phyloP scores from a whole-genome alignment of 2,113 vertebrate genomes.

The Melanocharis versteri region DNA sequence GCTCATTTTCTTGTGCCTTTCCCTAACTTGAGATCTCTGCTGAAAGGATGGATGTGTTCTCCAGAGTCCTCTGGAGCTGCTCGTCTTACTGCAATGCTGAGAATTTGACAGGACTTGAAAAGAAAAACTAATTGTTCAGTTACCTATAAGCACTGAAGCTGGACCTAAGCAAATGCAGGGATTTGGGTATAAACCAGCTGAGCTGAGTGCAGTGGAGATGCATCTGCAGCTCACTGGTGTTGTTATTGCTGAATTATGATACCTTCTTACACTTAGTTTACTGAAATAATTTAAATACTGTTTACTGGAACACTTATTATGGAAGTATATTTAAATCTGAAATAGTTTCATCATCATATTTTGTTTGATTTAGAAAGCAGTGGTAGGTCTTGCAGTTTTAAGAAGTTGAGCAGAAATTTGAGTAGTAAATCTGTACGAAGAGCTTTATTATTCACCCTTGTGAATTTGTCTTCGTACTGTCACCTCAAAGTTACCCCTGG shows the following conservation, averaged over 20 bases:
- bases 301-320: neutral
- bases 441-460: neutral
- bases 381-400: neutral
- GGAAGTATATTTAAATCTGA: neutral
- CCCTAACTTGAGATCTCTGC: neutral
- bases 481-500: neutral
- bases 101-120: neutral
- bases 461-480: neutral
- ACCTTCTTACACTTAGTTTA: neutral
- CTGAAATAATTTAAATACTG: neutral
- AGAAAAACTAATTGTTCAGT: neutral
- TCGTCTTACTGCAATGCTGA: neutral
- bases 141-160: neutral
- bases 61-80: neutral
- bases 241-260: neutral
- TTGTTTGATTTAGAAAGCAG: neutral
- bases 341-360: neutral
- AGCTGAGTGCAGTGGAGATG: neutral
- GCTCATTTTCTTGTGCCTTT: neutral
- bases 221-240: neutral
- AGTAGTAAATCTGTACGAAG: neutral
- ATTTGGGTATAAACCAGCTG: neutral
- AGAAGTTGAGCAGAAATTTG: neutral
- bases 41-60: neutral
- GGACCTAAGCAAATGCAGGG: neutral